Base-by-base conservation (phyloP, 1,140 invertebrate genomes). In the Cydia fagiglandana region DNA sequence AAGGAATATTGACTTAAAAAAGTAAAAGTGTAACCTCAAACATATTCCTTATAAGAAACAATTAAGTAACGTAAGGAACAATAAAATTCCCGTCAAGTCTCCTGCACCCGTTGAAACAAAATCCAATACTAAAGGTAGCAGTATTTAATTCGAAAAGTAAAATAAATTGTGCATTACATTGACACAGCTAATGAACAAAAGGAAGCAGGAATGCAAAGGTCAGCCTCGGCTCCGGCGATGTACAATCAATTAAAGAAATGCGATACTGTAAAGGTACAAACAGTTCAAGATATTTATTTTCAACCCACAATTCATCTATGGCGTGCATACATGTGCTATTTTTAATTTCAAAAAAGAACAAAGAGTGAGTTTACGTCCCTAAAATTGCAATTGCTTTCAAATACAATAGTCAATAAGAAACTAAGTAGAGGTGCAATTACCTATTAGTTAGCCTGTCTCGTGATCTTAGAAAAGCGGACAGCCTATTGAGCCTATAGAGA, bases 111-210 rank as follows among this genome's bases (percentile, higher is more conserved):
- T 70, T 38, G 66, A 70, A 70, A 70, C 66, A 34, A 75, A 50
- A 24, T 30, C 73, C 56, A 61, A 20, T 73, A 47, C 75, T 75
- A 78, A 77, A 76, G 75, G 74, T 79, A 64, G 56, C 79, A 81
- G 79, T 76, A 73, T 78, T 77, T 76, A 77, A 79, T 76, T 73
- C 47, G 77, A 79, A 76, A 76, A 61, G 38, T 70, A 50, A 78
- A 79, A 81, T 83, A 83, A 81, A 80, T 80, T 80, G 76, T 75
- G 68, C 47, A 50, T 68, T 50, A 79, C 80, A 83, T 79, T 83
- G 79, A 84, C 77, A 73, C 78, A 73, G 77, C 79, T 84, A 84
- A 84, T 82, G 82, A 84, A 84, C 81, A 80, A 78, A 79, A 77
- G 74, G 53, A 70, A 38, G 66, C 66, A 70, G 66, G 66, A 53